Conservation (phyloP, 2,888 invertebrate species). For the Neoitamus cyanurus region DNA sequence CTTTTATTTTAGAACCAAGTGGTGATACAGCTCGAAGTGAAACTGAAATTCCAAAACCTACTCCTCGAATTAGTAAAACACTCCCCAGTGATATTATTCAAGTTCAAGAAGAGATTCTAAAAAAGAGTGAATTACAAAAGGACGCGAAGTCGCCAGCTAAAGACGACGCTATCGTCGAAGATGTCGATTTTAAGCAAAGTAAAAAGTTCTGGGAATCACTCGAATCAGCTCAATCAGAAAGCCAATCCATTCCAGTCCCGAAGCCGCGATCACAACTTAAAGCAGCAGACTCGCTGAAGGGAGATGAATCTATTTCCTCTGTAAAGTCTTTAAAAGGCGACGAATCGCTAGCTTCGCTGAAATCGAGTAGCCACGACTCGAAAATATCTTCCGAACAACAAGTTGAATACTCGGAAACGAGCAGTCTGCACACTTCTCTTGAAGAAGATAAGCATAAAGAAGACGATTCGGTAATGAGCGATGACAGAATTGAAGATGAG, state of each 20-base stretch:
- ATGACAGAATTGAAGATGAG: conserved; percentile 50
- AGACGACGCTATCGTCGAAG: conserved; percentile 35
- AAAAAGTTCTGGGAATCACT: conserved; percentile 54
- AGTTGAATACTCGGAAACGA: conserved; percentile 53
- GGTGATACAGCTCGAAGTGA: conserved; percentile 58
- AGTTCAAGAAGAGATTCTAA: conserved; percentile 24
- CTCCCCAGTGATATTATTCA: conserved; percentile 56
- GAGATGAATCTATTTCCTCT: conserved; percentile 34
- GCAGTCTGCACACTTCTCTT: conserved; percentile 47
- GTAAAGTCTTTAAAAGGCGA: conserved; percentile 53
- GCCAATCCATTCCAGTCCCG: conserved; percentile 58
- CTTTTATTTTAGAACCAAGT: conserved; percentile 67
- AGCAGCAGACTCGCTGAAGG: conserved; percentile 55
- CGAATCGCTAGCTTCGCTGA: conserved; percentile 46
- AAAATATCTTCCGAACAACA: conserved; percentile 52
- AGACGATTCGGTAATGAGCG: conserved; percentile 49
- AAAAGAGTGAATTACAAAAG: neutral
- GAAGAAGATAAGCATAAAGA: conserved; percentile 50
- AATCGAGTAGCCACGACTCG: conserved; percentile 48
- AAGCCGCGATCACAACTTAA: conserved; percentile 63
- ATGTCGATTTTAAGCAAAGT: conserved; percentile 52
- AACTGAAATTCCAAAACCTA: conserved; percentile 67
- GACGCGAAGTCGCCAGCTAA: neutral
- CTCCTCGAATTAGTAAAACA: conserved; percentile 66
- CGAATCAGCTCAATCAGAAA: conserved; percentile 47